Evolutionary conservation across 1,140 invertebrate species (phyloP).

Genomic region (Bombyx mandarina): DNA sequence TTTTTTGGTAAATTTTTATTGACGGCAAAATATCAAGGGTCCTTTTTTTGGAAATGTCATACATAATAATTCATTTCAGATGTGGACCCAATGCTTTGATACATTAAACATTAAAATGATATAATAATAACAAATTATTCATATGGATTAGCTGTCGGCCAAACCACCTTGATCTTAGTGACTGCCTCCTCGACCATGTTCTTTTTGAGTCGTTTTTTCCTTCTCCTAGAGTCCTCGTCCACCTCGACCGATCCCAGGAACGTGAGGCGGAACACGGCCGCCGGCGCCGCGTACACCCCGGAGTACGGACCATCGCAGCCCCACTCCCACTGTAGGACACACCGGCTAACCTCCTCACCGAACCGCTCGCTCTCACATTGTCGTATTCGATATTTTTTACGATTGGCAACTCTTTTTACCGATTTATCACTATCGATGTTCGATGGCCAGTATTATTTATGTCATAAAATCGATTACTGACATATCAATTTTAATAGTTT

Average conservation of each 20-base stretch:
- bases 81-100: too few species aligned
- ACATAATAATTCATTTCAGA: too few species aligned
- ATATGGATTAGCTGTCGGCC: slow-evolving; percentile 16
- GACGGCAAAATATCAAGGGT: too few species aligned
- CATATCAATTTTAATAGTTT: too few species aligned
- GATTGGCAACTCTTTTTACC: too few species aligned
- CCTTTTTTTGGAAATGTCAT: too few species aligned
- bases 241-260: slow-evolving; percentile 89
- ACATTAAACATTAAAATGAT: neutral
- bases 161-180: slow-evolving; percentile 92
- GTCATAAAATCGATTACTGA: too few species aligned
- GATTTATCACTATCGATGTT: too few species aligned
- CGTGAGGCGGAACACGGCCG: slow-evolving; percentile 84
- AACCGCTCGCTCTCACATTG: slow-evolving; percentile 53
- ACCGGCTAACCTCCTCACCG: slow-evolving; percentile 65
- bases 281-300: slow-evolving; percentile 67
- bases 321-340: slow-evolving; percentile 54
- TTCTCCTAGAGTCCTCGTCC: slow-evolving; percentile 82
- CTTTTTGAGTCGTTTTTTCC: slow-evolving; percentile 86
- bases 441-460: too few species aligned
- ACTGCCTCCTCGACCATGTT: slow-evolving; percentile 97
- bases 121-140: neutral
- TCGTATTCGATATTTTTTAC: slow-evolving; percentile 13
- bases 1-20: too few species aligned
- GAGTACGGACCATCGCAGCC: slow-evolving; percentile 61